Evolutionary conservation across 2,888 invertebrate genomes (phyloP).

Genomic region (Eupithecia inturbata): DNA sequence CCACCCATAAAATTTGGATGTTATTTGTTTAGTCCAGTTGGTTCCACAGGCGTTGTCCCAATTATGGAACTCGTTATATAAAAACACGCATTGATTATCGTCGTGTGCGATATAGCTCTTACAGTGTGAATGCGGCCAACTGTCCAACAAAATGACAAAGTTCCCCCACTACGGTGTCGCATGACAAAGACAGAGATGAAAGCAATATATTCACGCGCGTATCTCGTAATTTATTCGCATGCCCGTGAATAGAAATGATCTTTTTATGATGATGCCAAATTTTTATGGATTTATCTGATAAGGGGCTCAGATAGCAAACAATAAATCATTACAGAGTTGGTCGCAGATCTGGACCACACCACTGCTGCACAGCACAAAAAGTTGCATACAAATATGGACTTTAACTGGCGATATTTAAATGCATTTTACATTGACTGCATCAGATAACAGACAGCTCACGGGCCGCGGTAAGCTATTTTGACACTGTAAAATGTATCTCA

Average conservation of each 20-base stretch:
- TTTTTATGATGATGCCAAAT: slow-evolving; percentile 27
- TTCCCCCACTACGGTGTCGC: neutral
- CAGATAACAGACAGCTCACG: no score
- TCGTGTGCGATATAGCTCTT: neutral
- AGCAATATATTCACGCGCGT: slow-evolving; percentile 16
- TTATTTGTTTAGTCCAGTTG: neutral
- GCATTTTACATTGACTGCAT: no score
- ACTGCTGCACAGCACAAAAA: no score
- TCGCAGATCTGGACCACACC: no score
- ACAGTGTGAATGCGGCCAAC: neutral
- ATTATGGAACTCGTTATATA: neutral
- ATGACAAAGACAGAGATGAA: slow-evolving; percentile 13
- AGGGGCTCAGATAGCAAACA: neutral
- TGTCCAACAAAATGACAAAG: slow-evolving; percentile 5
- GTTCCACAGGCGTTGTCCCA: neutral
- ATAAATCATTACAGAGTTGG: neutral
- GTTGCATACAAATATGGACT: no score
- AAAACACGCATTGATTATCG: neutral
- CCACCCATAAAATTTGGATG: neutral
- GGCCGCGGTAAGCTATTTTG: no score
- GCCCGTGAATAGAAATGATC: slow-evolving; percentile 24
- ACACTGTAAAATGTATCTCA: no score
- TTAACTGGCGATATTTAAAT: no score
- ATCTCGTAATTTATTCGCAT: slow-evolving; percentile 30
- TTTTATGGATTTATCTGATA: slow-evolving; percentile 4